A percentile compares a stretch with the other conserved stretches of the same genome.
Conservation (phyloP, 2,113 vertebrate species). For the Podilymbus podiceps region DNA sequence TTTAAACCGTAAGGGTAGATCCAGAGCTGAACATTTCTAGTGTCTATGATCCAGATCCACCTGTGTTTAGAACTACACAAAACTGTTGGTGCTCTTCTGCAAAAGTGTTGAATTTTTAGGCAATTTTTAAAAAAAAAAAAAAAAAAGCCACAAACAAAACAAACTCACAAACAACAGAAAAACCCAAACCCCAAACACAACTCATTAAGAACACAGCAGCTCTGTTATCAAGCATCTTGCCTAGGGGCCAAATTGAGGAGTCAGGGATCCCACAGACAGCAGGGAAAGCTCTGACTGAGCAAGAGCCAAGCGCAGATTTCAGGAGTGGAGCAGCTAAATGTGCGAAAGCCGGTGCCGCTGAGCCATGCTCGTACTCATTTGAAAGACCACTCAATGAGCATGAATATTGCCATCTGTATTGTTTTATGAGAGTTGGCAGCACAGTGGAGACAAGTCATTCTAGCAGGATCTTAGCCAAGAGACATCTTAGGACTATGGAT, state of each 20-base stretch:
- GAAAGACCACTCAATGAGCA: constrained; percentile 7
- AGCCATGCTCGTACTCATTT: neutral
- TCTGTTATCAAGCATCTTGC: neutral
- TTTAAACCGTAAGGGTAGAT: neutral
- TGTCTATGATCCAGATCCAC: neutral
- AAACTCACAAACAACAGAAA: too few relatives aligned
- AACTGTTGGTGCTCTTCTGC: neutral
- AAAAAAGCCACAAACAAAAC: too few relatives aligned
- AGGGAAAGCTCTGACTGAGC: neutral
- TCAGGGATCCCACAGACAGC: neutral
- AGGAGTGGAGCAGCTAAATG: neutral
- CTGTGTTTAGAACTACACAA: neutral
- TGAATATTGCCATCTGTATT: constrained; percentile 52
- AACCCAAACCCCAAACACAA: too few relatives aligned
- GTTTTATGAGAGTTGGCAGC: constrained; percentile 25
- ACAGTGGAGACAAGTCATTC: neutral
- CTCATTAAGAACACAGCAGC: neutral
- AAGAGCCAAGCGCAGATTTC: neutral
- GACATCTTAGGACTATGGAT: neutral
- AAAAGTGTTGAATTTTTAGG: neutral
- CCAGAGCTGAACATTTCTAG: neutral
- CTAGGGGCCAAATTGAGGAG: neutral
- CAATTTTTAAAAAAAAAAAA: neutral
- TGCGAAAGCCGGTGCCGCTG: neutral
- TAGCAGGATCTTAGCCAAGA: constrained; percentile 9